A percentile compares a stretch with the other conserved stretches of the same genome.
Conservation (phyloP, 2,113 vertebrate genomes). For the Eidolon helvum region DNA sequence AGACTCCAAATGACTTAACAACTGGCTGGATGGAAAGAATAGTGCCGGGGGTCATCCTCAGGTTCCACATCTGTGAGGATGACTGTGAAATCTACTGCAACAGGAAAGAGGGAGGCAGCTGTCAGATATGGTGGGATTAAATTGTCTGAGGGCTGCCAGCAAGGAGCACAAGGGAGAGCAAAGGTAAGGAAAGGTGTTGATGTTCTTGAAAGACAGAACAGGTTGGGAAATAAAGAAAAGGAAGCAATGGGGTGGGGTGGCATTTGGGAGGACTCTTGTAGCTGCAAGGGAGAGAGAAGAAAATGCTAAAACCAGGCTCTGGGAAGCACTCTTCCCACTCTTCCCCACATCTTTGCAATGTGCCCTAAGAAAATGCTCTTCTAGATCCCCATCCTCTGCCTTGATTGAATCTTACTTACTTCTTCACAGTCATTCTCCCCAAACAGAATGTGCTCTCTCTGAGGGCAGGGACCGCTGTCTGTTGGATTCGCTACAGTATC, state of each 20-base stretch:
- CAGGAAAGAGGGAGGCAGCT: background rate
- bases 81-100: background rate
- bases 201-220: background rate
- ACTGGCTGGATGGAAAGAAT: background rate
- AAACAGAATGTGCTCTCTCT: background rate
- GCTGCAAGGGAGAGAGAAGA: background rate
- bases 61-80: background rate
- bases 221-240: background rate
- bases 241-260: background rate
- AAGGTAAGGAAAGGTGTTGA: background rate
- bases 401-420: background rate
- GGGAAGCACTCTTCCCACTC: background rate
- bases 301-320: background rate
- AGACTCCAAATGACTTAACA: background rate
- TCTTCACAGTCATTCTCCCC: background rate
- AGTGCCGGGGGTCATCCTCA: background rate
- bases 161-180: background rate
- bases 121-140: fast-evolving
- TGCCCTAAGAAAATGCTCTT: background rate
- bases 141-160: background rate
- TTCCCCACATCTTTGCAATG: background rate
- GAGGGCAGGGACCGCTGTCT: background rate
- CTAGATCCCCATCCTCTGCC: background rate
- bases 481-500: background rate
- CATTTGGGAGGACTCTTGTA: background rate